phyloP scores from a whole-genome alignment of 2,797 vertebrate genomes.

The Eulemur albifrons region DNA sequence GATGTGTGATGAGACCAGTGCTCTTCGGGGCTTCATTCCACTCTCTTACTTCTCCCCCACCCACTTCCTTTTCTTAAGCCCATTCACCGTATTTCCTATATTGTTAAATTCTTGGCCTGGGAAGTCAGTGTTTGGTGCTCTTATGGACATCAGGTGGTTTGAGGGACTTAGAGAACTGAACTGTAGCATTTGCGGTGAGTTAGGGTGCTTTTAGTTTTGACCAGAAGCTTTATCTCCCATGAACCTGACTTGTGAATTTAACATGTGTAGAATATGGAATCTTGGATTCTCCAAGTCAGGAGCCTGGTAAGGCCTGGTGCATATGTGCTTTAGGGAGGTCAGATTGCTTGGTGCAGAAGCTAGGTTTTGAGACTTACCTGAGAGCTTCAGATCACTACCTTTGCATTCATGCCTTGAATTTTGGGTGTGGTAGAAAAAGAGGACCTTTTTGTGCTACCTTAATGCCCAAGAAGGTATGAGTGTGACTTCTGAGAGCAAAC shows the following conservation, averaged over 20 bases:
- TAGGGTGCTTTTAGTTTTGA: constrained; percentile 40
- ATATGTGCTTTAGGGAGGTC: not conserved
- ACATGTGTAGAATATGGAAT: not conserved
- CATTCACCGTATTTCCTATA: not conserved
- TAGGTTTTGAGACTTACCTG: not conserved
- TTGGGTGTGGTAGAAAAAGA: not conserved
- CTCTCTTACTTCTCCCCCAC: not conserved
- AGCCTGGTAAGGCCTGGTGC: not conserved
- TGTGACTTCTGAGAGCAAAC: not conserved
- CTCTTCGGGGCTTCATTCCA: not conserved
- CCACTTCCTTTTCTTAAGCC: not conserved
- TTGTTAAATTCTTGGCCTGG: constrained; percentile 7
- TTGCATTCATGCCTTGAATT: not conserved
- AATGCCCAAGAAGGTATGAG: not conserved
- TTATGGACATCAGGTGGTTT: not conserved
- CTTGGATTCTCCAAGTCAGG: not conserved
- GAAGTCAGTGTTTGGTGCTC: constrained; percentile 10
- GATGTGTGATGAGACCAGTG: not conserved
- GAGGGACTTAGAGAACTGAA: constrained; percentile 18
- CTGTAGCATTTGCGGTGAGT: not conserved
- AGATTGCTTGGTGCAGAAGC: constrained; percentile 3
- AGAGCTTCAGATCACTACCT: not conserved
- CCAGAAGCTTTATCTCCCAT: not conserved
- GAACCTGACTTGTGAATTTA: not conserved
- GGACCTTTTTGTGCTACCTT: not conserved